Evolutionary conservation across 2,888 invertebrate species (phyloP).

Genomic region (Xestia c-nigrum): DNA sequence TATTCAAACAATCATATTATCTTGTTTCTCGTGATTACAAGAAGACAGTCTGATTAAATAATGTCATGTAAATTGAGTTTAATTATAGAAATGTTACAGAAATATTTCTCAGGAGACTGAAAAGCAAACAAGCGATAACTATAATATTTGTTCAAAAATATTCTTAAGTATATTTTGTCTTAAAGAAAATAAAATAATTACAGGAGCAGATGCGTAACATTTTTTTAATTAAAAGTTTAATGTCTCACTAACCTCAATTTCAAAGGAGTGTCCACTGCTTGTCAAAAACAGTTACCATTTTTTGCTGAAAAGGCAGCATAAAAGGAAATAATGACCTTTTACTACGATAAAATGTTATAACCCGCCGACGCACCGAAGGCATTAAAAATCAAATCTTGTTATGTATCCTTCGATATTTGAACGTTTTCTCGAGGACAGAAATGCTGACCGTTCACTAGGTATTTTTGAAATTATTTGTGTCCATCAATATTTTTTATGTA

Average conservation of each 20-base stretch:
- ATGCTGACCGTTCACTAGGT: background rate
- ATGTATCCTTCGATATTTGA: constrained; percentile 20
- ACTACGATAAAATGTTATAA: constrained; percentile 24
- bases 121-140: constrained; percentile 1
- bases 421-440: background rate
- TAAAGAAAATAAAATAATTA: background rate
- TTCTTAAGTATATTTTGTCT: background rate
- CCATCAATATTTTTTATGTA: background rate
- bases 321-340: constrained; percentile 20
- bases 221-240: constrained; percentile 5
- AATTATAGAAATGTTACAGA: constrained; percentile 20
- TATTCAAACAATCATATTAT: constrained; percentile 13
- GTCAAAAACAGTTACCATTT: constrained; percentile 11
- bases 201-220: background rate
- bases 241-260: background rate
- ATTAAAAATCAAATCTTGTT: constrained; percentile 25
- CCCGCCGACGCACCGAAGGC: background rate
- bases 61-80: background rate
- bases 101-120: background rate
- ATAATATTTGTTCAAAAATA: background rate
- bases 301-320: background rate
- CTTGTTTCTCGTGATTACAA: background rate
- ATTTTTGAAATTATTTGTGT: background rate
- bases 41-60: constrained; percentile 12
- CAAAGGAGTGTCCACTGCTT: constrained; percentile 3